phyloP scores from a whole-genome alignment of 2,888 invertebrate genomes.

The Heteromyza rotundicornis region DNA sequence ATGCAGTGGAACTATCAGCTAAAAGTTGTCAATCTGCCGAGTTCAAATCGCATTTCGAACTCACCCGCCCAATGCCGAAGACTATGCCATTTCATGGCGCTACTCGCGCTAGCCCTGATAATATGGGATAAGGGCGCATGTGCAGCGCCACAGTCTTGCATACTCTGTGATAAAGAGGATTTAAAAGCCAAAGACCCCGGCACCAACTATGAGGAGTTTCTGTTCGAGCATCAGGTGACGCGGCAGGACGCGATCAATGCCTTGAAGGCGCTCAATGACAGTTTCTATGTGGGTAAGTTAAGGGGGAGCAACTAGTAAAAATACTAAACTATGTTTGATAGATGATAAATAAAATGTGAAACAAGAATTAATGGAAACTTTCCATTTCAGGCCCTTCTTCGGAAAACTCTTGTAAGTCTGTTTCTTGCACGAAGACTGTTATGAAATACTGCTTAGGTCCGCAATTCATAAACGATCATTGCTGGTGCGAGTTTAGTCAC shows the following conservation, averaged over 20 bases:
- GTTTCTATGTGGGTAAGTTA: slow-evolving; percentile 51
- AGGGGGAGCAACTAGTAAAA: too few species aligned
- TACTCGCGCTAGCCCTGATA: slow-evolving; percentile 19
- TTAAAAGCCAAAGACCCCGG: slow-evolving; percentile 38
- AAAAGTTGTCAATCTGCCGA: neutral
- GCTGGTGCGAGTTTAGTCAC: slow-evolving; percentile 61
- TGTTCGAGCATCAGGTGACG: slow-evolving; percentile 60
- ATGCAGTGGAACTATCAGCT: neutral
- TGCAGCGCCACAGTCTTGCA: slow-evolving; percentile 53
- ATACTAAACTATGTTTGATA: too few species aligned
- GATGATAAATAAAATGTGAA: too few species aligned
- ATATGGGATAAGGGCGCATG: slow-evolving; percentile 15
- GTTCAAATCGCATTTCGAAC: too few species aligned
- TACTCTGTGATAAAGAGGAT: slow-evolving; percentile 52
- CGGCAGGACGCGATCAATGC: slow-evolving; percentile 55
- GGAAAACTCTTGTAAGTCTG: slow-evolving; percentile 49
- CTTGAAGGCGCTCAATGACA: slow-evolving; percentile 49
- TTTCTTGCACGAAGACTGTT: slow-evolving; percentile 47
- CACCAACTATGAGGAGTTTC: slow-evolving; percentile 53
- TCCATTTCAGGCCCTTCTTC: neutral
- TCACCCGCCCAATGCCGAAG: too few species aligned
- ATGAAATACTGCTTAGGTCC: slow-evolving; percentile 56
- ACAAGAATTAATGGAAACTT: too few species aligned
- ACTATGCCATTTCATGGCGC: slow-evolving; percentile 9
- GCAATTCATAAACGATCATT: slow-evolving; percentile 61